phyloP scores from a whole-genome alignment of 2,888 invertebrate genomes.

The Carterocephalus palaemon region DNA sequence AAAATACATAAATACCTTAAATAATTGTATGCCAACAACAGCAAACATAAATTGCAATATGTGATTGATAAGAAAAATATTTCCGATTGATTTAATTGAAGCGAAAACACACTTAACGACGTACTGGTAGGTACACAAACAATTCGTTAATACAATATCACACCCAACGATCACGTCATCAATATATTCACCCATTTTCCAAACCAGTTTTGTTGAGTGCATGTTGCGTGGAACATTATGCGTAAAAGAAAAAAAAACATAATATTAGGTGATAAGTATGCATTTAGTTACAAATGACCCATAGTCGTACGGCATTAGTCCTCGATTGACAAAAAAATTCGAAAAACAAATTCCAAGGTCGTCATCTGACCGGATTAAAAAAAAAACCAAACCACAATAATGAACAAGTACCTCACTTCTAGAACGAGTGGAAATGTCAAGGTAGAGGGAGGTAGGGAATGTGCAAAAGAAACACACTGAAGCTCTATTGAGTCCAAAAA shows the following conservation, averaged over 20 bases:
- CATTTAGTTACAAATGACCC: constrained; percentile 27
- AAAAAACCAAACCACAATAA: constrained; percentile 45
- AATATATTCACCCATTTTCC: constrained; percentile 52
- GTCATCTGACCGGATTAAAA: constrained; percentile 53
- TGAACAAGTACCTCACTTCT: constrained; percentile 66
- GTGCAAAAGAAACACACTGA: constrained; percentile 68
- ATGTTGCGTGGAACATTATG: constrained; percentile 48
- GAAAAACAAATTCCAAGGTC: constrained; percentile 58
- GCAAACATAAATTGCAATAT: constrained; percentile 99
- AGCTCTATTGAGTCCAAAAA: constrained; percentile 74
- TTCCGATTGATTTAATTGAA: constrained; percentile 98
- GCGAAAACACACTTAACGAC: constrained; percentile 99
- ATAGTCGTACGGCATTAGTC: constrained; percentile 58
- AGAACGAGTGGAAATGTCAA: constrained; percentile 71
- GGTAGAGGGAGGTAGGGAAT: constrained; percentile 68
- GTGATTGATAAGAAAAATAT: constrained; percentile 99
- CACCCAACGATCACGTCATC: constrained; percentile 55
- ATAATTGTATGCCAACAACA: constrained; percentile 99
- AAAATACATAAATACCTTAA: constrained; percentile 86
- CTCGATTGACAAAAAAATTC: constrained; percentile 42
- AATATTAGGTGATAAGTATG: constrained; percentile 34
- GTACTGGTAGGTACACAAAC: constrained; percentile 82
- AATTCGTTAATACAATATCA: constrained; percentile 26
- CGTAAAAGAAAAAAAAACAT: constrained; percentile 44
- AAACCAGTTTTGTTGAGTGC: constrained; percentile 48